Evolutionary conservation across 2,797 vertebrate species (phyloP).

Genomic region (Clarias platycephalus): DNA sequence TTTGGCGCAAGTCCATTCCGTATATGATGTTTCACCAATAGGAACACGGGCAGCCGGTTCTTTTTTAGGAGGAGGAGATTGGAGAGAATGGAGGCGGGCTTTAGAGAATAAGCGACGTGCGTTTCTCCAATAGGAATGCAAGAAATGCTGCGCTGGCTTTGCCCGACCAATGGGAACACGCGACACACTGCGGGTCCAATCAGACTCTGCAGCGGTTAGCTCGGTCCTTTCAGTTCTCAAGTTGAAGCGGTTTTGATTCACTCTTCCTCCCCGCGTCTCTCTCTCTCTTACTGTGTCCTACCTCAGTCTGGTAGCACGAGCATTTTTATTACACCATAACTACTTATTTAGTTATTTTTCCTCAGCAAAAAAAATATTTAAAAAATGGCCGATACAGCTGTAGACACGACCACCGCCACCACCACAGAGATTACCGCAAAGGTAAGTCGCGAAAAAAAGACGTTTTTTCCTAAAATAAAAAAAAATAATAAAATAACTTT

Average conservation of each 20-base stretch:
- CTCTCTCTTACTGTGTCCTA: conserved; percentile 31
- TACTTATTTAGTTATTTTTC: conserved; percentile 37
- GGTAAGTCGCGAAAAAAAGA: conserved; percentile 65
- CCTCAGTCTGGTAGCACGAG: conserved; percentile 37
- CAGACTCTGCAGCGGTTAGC: conserved; percentile 18
- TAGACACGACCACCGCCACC: conserved; percentile 74
- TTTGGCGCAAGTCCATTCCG: not conserved
- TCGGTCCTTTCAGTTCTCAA: conserved; percentile 60
- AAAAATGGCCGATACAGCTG: conserved; percentile 80
- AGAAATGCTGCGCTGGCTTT: not conserved
- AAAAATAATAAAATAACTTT: not conserved
- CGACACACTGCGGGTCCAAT: conserved; percentile 65
- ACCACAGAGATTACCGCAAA: conserved; percentile 77
- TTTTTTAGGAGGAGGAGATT: conserved; percentile 39
- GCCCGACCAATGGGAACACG: conserved; percentile 64
- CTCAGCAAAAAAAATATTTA: conserved; percentile 23
- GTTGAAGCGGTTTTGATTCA: conserved; percentile 65
- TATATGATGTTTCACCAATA: conserved; percentile 65
- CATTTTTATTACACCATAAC: conserved; percentile 12
- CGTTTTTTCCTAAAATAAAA: no score
- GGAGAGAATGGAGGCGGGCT: conserved; percentile 51
- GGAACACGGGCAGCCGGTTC: conserved; percentile 13
- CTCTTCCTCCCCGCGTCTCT: conserved; percentile 63
- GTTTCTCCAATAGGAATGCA: conserved; percentile 60
- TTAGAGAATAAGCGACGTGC: conserved; percentile 51